A percentile compares a stretch with the other conserved stretches of the same genome.
phyloP scores from a whole-genome alignment of 2,797 vertebrate genomes.

The Silurus lanzhouensis region DNA sequence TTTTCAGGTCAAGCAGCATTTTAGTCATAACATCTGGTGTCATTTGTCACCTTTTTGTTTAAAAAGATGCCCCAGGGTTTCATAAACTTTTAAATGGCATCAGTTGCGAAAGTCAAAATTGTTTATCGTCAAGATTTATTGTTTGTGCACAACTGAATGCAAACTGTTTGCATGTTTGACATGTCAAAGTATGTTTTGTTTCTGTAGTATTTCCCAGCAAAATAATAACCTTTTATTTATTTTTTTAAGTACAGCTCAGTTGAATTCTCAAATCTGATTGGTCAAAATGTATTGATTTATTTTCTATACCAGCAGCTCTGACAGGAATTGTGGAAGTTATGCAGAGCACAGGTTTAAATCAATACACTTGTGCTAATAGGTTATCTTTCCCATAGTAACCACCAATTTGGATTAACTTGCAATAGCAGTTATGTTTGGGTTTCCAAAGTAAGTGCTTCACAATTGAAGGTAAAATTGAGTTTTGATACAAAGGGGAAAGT shows the following conservation, averaged over 20 bases:
- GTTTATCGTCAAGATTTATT: not conserved
- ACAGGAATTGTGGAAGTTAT: not conserved
- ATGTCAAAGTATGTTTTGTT: not conserved
- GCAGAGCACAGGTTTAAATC: not conserved
- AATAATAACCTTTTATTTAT: not conserved
- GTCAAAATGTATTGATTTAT: not conserved
- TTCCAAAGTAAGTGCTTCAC: not conserved
- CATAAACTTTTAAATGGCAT: not conserved
- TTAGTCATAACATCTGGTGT: constrained; percentile 8
- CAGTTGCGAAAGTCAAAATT: not conserved
- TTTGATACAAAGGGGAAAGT: not conserved
- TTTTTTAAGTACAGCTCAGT: not conserved
- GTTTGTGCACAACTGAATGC: not conserved
- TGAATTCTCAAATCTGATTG: not conserved
- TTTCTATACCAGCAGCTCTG: not conserved
- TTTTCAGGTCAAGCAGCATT: not conserved
- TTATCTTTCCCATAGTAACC: not conserved
- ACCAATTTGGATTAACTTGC: not conserved
- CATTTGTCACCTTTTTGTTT: constrained; percentile 12
- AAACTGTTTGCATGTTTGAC: not conserved
- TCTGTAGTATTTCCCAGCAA: not conserved
- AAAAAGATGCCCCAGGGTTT: not conserved
- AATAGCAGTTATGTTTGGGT: not conserved
- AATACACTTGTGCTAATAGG: not conserved
- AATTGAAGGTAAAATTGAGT: not conserved